Conservation (phyloP, 2,113 vertebrate species). For the Hippocampus comes region DNA sequence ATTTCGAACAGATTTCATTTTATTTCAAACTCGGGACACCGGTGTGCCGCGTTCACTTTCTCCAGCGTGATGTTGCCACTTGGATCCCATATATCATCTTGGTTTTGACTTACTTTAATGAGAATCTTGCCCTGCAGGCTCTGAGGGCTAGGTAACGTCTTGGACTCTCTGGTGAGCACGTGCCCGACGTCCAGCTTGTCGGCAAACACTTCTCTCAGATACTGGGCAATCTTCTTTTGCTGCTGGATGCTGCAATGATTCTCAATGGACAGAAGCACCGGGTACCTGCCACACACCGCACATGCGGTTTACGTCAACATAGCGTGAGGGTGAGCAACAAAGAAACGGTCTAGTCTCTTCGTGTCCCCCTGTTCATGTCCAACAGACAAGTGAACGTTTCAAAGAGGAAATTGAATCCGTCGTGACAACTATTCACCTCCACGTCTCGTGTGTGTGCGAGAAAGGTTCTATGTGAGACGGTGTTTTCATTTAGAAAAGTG, state of each 20-base stretch:
- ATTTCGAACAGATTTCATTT: background rate
- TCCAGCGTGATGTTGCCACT: background rate
- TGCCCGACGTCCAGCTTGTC: constrained; percentile 87
- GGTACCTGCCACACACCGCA: constrained; percentile 73
- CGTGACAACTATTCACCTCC: constrained; percentile 1
- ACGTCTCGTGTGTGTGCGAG: constrained; percentile 2
- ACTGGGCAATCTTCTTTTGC: constrained; percentile 93
- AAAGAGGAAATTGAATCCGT: constrained; percentile 1
- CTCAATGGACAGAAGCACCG: constrained; percentile 92
- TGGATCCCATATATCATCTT: background rate
- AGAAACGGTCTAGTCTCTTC: background rate
- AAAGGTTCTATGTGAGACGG: background rate
- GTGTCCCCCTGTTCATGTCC: background rate
- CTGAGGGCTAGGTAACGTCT: constrained; percentile 86
- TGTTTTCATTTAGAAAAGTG: constrained; percentile 49
- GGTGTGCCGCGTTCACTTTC: background rate
- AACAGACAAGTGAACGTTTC: constrained; percentile 10
- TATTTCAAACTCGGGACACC: background rate
- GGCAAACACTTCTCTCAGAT: constrained; percentile 86
- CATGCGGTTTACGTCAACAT: background rate
- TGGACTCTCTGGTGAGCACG: constrained; percentile 75
- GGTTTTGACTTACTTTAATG: constrained; percentile 82
- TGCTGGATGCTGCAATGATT: constrained; percentile 95
- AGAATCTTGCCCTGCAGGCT: constrained; percentile 91
- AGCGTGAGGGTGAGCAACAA: background rate